Evolutionary conservation across 2,888 invertebrate species (phyloP), one percentile per base, ranked within the genome.

Genomic region (Danaus chrysippus): DNA sequence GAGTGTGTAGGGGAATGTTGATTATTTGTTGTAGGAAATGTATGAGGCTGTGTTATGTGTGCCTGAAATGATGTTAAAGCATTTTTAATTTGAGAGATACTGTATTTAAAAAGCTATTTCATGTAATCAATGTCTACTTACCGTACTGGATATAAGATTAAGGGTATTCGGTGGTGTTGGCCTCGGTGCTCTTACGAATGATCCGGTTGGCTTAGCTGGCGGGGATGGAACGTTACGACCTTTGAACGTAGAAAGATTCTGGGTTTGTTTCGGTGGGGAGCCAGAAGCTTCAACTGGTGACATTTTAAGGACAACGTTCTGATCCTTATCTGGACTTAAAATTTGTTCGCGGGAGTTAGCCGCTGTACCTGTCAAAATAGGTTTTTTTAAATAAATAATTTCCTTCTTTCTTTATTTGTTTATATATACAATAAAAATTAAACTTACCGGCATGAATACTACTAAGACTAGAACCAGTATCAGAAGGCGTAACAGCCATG

Each of bases 161-260:
- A 96, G 86, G 44, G 96, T 96, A 81, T 95, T 96, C 58, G 96
- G 96, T 74, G 96, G 95, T 71, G 96, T 95, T 1, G 96, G 96
- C 76, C 95, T 90, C 23, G 94, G 94, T 58, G 94, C 94, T 81
- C 92, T 84, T 73, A 93, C 84, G 78, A 92, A 85, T 65, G 87
- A 74, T 72, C 91, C 81, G 73, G 76, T 81, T 58, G 90, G 84
- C 79, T 92, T 84, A 53, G 84, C 84, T 46, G 92, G 90, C 34
- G 92, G 92, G 34, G 93, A 92, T 1, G 92, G 91, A 1, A 92
- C 91, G 66, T 87, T 90, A 67, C 91, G 91, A 61, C 93, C 93
- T 84, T 94, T 95, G 74, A 95, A 95, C 9, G 95, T 95, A 76
- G 93, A 93, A 77, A 95, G 93, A 73, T 80, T 87, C 76, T 85